These are phyloP conservation scores for Musca vetustissima DNA, from an alignment of 1,140 invertebrate species.

Conservation along the genomic window DNA sequence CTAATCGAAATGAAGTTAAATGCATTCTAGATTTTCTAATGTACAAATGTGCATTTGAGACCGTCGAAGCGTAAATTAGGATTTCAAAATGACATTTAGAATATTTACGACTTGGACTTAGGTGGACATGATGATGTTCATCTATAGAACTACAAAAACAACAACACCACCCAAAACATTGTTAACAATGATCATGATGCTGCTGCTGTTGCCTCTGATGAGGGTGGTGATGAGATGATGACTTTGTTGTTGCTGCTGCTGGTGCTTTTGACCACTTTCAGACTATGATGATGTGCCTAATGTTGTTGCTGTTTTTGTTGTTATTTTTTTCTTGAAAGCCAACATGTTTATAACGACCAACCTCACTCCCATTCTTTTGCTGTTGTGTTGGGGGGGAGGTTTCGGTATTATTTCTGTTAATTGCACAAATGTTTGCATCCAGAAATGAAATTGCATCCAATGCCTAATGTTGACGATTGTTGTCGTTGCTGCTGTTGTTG, in stretches of 20 bases:
- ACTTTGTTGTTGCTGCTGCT: not conserved
- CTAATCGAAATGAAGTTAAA: slow-evolving; percentile 7
- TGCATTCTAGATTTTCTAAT: slow-evolving; percentile 22
- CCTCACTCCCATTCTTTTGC: not conserved
- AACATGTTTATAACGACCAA: not conserved
- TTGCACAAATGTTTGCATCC: slow-evolving; percentile 21
- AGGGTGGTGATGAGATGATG: slow-evolving; percentile 1
- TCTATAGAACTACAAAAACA: not conserved
- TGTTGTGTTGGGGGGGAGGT: not conserved
- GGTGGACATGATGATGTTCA: slow-evolving; percentile 5
- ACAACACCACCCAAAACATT: not conserved
- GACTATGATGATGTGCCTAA: not conserved
- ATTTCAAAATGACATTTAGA: slow-evolving; percentile 56
- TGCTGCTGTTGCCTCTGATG: not conserved
- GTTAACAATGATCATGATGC: not conserved
- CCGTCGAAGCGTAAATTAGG: slow-evolving; percentile 56
- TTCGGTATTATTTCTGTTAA: slow-evolving; percentile 21
- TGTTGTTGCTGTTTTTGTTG: not conserved
- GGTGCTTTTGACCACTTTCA: not conserved
- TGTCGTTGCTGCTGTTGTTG: no score
- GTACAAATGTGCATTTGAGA: slow-evolving; percentile 48
- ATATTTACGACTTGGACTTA: slow-evolving; percentile 53
- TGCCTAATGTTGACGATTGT: no score
- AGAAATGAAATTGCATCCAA: not conserved
- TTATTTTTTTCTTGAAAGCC: not conserved